Evolutionary conservation across 2,888 invertebrate species (phyloP).

Genomic region (Eupithecia centaureata): DNA sequence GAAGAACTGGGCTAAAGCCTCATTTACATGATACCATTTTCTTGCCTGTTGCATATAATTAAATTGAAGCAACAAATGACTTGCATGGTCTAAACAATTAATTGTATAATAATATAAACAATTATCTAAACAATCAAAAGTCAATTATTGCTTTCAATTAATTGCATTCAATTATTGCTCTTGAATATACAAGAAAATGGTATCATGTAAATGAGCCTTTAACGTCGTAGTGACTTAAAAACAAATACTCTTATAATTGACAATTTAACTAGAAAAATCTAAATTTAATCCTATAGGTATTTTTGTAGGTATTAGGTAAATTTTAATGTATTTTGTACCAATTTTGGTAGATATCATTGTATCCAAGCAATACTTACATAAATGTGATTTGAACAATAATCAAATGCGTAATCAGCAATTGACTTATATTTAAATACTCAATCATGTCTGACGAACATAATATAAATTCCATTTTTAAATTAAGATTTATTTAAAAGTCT

Average conservation of each 20-base stretch:
- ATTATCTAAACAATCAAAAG: too few relatives aligned
- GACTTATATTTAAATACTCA: constrained; percentile 2
- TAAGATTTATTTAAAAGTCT: neutral
- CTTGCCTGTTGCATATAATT: too few relatives aligned
- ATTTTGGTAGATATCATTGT: neutral
- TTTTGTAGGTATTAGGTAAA: neutral
- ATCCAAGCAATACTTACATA: neutral
- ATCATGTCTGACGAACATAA: neutral
- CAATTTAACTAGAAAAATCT: neutral
- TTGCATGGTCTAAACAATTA: too few relatives aligned
- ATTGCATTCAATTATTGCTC: too few relatives aligned
- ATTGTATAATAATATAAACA: too few relatives aligned
- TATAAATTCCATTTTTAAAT: neutral
- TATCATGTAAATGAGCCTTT: too few relatives aligned
- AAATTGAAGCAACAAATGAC: too few relatives aligned
- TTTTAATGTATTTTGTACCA: neutral
- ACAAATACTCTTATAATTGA: neutral
- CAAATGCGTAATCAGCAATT: neutral
- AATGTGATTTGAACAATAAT: constrained; percentile 6
- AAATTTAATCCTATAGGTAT: neutral
- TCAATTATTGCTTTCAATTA: too few relatives aligned
- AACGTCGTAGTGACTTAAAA: neutral
- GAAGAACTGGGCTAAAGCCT: too few relatives aligned
- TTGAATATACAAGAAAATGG: too few relatives aligned
- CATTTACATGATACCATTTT: too few relatives aligned